Percentiles rank a stretch among this genome's conserved stretches.
Evolutionary conservation across 37 sponge, comb jelly and placozoan genomes (phyloP).

Genomic region (Dysidea cf. avara): DNA sequence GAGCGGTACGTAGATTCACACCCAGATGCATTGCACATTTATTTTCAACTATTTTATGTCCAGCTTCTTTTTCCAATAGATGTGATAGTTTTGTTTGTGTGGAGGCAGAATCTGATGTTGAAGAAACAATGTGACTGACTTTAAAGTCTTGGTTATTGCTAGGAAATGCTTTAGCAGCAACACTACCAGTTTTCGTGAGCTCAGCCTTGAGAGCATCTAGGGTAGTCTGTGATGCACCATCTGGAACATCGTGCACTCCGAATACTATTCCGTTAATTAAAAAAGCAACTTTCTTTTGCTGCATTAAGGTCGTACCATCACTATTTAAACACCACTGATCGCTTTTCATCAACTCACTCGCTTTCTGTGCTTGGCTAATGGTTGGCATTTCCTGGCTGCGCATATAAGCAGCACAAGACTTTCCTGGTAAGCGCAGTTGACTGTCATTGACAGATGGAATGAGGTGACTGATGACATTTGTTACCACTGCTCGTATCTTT

Average conservation of each 20-base stretch:
- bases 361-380: slow-evolving; percentile 25
- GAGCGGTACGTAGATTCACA: slow-evolving; percentile 16
- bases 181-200: neutral
- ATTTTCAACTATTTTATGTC: too few relatives aligned
- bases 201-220: neutral
- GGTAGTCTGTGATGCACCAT: neutral
- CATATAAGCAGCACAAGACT: slow-evolving; percentile 22
- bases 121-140: too few relatives aligned
- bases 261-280: too few relatives aligned
- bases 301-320: slow-evolving; percentile 19
- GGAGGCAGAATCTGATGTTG: slow-evolving; percentile 28
- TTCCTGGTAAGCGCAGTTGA: slow-evolving; percentile 8
- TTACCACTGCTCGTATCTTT: neutral
- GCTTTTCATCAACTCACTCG: neutral
- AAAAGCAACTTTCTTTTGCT: slow-evolving; percentile 16
- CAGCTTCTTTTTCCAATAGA: neutral
- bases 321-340: slow-evolving; percentile 8
- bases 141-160: neutral
- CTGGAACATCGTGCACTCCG: slow-evolving; percentile 14
- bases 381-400: slow-evolving; percentile 29
- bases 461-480: slow-evolving; percentile 6
- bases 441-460: neutral
- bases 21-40: slow-evolving; percentile 39
- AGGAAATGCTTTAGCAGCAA: too few relatives aligned
- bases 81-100: slow-evolving; percentile 12